Percentiles rank a stretch among this genome's conserved stretches.
Evolutionary conservation across 2,888 invertebrate species (phyloP).

Genomic region (Spodoptera littoralis): DNA sequence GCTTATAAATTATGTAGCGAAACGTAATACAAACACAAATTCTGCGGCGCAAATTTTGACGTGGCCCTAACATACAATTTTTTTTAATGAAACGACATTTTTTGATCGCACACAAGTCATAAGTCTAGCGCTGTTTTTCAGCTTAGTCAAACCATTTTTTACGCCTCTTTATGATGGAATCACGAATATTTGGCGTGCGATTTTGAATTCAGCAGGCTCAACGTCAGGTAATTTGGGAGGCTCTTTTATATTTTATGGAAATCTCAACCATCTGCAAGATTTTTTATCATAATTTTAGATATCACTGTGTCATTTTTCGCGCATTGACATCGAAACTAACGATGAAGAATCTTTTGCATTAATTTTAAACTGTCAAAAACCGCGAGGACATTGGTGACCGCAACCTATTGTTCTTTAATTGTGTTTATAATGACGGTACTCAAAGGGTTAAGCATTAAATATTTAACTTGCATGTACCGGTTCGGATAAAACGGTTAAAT

Average conservation of each 20-base stretch:
- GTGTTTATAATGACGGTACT: no score
- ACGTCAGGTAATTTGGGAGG: slow-evolving; percentile 49
- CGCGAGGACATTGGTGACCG: no score
- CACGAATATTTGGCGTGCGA: slow-evolving; percentile 33
- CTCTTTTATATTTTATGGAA: slow-evolving; percentile 48
- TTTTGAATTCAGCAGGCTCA: slow-evolving; percentile 55
- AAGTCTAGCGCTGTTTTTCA: slow-evolving; percentile 44
- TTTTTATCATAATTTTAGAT: slow-evolving; percentile 36
- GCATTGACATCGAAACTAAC: slow-evolving; percentile 5
- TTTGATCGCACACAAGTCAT: slow-evolving; percentile 43
- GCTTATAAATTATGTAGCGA: slow-evolving; percentile 78
- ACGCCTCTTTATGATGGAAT: slow-evolving; percentile 27
- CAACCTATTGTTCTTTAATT: no score
- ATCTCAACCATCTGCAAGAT: slow-evolving; percentile 30
- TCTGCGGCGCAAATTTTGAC: slow-evolving; percentile 61
- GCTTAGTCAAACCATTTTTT: slow-evolving; percentile 44
- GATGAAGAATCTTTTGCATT: slow-evolving; percentile 9
- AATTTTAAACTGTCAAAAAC: no score
- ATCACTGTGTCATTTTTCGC: slow-evolving; percentile 32
- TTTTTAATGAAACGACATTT: slow-evolving; percentile 51
- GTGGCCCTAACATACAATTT: slow-evolving; percentile 52
- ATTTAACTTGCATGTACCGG: neutral
- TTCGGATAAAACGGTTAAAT: slow-evolving; percentile 20
- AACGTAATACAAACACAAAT: slow-evolving; percentile 69
- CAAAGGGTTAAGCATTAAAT: slow-evolving; percentile 10